Conservation (phyloP, 64 coral and sea anemone genomes). For the Montipora cactus region DNA sequence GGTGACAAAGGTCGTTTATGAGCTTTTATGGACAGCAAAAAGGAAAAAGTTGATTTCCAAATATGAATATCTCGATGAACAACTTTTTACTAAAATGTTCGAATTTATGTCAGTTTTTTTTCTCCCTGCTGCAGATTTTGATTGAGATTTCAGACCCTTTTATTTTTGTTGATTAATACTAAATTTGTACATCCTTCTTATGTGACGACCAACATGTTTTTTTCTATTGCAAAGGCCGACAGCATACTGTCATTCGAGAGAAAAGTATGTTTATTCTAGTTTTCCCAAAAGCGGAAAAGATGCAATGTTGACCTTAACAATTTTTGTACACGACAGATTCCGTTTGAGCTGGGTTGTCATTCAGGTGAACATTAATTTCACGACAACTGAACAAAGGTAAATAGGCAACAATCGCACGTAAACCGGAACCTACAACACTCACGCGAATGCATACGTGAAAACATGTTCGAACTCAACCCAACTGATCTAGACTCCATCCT, state of each 20-base stretch:
- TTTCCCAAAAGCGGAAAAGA: not conserved
- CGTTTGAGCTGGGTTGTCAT: not conserved
- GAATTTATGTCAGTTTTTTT: not conserved
- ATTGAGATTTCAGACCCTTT: not conserved
- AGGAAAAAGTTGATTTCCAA: too few relatives aligned
- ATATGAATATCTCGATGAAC: too few relatives aligned
- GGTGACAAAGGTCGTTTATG: not conserved
- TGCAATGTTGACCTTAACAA: not conserved
- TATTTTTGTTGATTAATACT: slow-evolving; percentile 13
- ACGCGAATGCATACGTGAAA: slow-evolving; percentile 14
- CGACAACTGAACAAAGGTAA: not conserved
- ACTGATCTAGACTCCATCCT: not conserved
- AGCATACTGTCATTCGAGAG: not conserved
- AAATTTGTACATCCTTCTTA: not conserved
- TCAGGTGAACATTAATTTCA: not conserved
- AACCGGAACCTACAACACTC: not conserved
- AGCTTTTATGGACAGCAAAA: too few relatives aligned
- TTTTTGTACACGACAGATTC: not conserved
- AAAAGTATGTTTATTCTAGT: not conserved
- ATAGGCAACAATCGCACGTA: not conserved
- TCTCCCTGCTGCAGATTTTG: not conserved
- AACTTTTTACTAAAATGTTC: too few relatives aligned
- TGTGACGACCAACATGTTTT: not conserved
- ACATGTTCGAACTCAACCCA: not conserved
- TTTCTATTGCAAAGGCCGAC: not conserved